Evolutionary conservation across 1,140 invertebrate genomes (phyloP), one percentile per base, ranked within the genome.

Genomic region (Caenorhabditis brenneri): DNA sequence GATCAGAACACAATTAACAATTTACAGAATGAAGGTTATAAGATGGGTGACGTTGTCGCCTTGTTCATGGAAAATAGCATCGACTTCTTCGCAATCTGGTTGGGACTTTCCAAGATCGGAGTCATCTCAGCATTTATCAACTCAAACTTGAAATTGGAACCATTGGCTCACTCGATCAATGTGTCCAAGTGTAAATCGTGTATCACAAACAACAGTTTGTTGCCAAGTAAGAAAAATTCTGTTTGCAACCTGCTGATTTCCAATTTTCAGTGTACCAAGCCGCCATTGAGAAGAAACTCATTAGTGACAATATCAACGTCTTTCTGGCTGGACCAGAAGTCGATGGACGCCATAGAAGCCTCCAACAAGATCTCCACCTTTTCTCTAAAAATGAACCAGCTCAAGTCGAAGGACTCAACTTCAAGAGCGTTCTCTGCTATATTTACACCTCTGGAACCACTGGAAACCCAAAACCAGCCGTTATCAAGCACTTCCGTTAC

Each of bases 41-140:
- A 93, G 49, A 92, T 93, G 27, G 95, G 94, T 5, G 95, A 97
- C 88, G 94, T 94, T 12, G 93, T 98, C n/a, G 95, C 95, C 0
- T 88, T 99, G 3, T 93, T 96, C 46, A 94, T 97, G 94, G 95
- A 96, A 86, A 94, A 91, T 83, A 85, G 86, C 65, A 85, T 88
- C n/a, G 88, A 88, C 46, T 91, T 91, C 80, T 88, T 91, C 33
- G 90, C 89, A 12, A 51, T 88, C n/a, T 91, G 89, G 90, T 65
- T 91, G 51, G 91, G 90, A 46, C 82, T 90, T n/a, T 87, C 80
- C 22, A 91, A 96, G 46, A 85, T 95, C 69, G 95, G 96, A 36
- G 93, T 95, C 0, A 93, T 95, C 0, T 93, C 94, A 1, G 96
- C 96, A 0, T 92, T 98, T 1, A 94, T 98, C 12, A 98, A 98